phyloP scores from a whole-genome alignment of 37 sponge, comb jelly and placozoan genomes.

The Corticium candelabrum region DNA sequence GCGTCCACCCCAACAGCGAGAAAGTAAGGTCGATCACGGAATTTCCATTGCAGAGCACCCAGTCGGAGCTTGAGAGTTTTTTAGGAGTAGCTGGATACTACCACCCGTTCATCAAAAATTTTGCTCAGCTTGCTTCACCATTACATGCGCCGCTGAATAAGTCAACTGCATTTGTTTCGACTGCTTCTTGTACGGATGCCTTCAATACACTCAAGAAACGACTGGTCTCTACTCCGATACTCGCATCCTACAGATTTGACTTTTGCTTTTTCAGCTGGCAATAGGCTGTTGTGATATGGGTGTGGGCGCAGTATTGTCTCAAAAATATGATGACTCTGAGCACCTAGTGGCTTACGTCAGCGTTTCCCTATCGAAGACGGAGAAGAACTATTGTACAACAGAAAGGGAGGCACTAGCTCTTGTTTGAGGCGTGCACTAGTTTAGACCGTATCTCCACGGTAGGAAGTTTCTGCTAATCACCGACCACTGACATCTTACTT shows the following conservation, averaged over 20 bases:
- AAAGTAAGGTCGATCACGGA: not conserved
- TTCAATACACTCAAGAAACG: conserved; percentile 10
- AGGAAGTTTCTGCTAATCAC: not conserved
- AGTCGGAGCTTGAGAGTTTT: not conserved
- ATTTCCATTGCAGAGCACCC: conserved; percentile 12
- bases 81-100: not conserved
- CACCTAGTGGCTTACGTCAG: conserved; percentile 22
- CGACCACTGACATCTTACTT: no score
- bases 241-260: conserved; percentile 15
- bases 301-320: conserved; percentile 32
- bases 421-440: not conserved
- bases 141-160: not conserved
- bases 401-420: no score
- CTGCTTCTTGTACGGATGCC: not conserved
- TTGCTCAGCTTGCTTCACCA: not conserved
- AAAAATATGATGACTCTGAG: conserved; percentile 13
- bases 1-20: not conserved
- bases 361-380: not conserved
- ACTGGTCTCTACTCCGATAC: conserved; percentile 11
- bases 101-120: not conserved
- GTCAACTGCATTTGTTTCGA: conserved; percentile 7
- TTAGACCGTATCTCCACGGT: conserved; percentile 9
- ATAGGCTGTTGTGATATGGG: conserved; percentile 17
- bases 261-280: conserved; percentile 11
- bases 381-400: conserved; percentile 18